Evolutionary conservation across 2,888 invertebrate genomes (phyloP).

Genomic region (Poecilobothrus nobilitatus): DNA sequence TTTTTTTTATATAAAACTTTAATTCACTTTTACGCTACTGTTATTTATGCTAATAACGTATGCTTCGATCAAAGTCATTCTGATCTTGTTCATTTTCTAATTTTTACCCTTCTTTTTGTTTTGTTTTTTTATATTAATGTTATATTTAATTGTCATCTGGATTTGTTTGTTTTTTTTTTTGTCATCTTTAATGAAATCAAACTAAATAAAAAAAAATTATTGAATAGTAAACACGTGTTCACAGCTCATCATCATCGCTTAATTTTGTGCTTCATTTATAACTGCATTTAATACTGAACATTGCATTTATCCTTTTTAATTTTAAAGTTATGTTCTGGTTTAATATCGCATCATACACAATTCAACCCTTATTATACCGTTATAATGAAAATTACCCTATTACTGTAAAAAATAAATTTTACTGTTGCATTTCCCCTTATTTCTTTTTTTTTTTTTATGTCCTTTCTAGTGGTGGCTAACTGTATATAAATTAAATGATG

Average conservation of each 20-base stretch:
- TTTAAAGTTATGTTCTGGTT: not conserved
- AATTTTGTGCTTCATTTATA: not conserved
- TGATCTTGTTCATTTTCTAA: not conserved
- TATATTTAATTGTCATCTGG: not conserved
- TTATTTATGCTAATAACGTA: not conserved
- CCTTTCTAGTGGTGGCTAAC: too few relatives aligned
- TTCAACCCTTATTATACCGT: not conserved
- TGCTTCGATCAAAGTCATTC: not conserved
- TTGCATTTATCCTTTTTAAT: not conserved
- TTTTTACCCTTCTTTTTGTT: not conserved
- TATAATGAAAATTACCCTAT: not conserved
- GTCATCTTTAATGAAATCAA: not conserved
- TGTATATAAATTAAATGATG: not conserved
- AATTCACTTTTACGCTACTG: too few relatives aligned
- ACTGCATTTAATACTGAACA: too few relatives aligned
- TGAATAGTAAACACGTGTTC: not conserved
- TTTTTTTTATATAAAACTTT: too few relatives aligned
- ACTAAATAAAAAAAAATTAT: not conserved
- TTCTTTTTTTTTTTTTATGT: not conserved
- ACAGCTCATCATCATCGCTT: conserved; percentile 3
- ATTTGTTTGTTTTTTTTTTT: not conserved
- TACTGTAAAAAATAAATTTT: not conserved
- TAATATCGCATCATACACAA: not conserved
- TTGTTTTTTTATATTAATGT: not conserved
- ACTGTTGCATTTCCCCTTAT: not conserved